Base-by-base conservation (phyloP, 2,888 invertebrate genomes). In the Drosophila limbata region DNA sequence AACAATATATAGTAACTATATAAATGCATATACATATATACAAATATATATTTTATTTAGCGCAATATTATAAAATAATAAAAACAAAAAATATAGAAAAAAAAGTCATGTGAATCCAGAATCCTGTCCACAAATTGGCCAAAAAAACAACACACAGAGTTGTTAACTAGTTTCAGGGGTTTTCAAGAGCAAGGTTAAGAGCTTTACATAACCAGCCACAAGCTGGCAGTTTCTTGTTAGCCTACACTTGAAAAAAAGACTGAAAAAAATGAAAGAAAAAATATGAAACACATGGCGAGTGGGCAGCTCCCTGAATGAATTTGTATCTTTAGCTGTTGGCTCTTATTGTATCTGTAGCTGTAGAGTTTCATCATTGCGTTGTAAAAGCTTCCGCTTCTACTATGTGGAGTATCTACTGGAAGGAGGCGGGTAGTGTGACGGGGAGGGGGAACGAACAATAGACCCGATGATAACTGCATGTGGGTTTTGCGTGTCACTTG, bases 101-200 rank as follows among this genome's bases (percentile, higher is more conserved):
- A 65, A 51, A 65, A 44, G 8, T 25, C 5, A 64, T n/a, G 40
- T 17, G 33, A 63, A 47, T 10, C 13, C n/a, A 28, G 15, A 56
- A 45, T 60, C 40, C 56, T 52, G 45, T 10, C 13, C 47, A 28
- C 52, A 51, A 56, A 13, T 25, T 45, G 4, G 15, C 21, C 37
- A 4, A 42, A 31, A 59, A 28, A 10, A 47, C 21, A 11, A 21
- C 11, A 8, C 4, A 19, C 15, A 55, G 19, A 19, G 45, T 21
- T 66, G 15, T 51, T 4, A 48, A 57, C 68, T 44, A 66, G 62
- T 69, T 81, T 69, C 39, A 42, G 56, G 40, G 19, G n/a, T 60
- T 72, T 88, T 88, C 83, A 88, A 88, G 87, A 73, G 78, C 87
- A 87, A 87, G 87, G 88, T 81, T 77, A 84, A 77, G 71, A 74